Evolutionary conservation across 2,888 invertebrate species (phyloP).

Genomic region (Morpho achilles): DNA sequence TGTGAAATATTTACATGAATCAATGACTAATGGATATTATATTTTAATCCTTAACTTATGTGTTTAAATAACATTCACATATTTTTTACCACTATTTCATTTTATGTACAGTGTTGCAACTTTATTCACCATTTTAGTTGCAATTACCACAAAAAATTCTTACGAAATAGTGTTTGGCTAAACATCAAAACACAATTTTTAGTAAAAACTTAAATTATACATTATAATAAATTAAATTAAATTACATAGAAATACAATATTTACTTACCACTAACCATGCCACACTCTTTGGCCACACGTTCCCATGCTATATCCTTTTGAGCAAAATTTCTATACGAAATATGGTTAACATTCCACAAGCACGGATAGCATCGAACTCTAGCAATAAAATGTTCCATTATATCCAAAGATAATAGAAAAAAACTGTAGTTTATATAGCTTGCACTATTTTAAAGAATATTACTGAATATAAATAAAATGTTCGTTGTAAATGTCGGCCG

Average conservation of each 20-base stretch:
- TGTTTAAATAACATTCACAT: no score
- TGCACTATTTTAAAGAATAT: not conserved
- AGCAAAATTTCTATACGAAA: conserved; percentile 29
- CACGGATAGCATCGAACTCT: conserved; percentile 29
- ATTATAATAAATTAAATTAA: conserved; percentile 5
- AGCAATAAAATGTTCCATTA: conserved; percentile 33
- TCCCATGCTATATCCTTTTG: conserved; percentile 33
- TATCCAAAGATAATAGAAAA: not conserved
- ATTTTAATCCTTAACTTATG: no score
- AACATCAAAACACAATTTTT: no score
- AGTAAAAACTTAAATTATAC: no score
- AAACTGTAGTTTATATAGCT: no score
- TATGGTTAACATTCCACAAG: conserved; percentile 31
- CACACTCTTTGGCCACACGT: conserved; percentile 29
- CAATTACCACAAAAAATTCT: no score
- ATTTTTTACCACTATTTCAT: no score
- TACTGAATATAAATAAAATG: not conserved
- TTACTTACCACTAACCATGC: conserved; percentile 30
- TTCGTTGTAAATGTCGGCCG: not conserved
- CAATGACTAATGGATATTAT: no score
- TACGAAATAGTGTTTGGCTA: no score
- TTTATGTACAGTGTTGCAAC: no score
- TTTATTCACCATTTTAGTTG: no score
- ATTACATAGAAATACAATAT: not conserved
- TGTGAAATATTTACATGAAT: no score